Evolutionary conservation across 2,888 invertebrate species (phyloP), one percentile per base, ranked within the genome.

Genomic region (Microctonus aethiopoides): DNA sequence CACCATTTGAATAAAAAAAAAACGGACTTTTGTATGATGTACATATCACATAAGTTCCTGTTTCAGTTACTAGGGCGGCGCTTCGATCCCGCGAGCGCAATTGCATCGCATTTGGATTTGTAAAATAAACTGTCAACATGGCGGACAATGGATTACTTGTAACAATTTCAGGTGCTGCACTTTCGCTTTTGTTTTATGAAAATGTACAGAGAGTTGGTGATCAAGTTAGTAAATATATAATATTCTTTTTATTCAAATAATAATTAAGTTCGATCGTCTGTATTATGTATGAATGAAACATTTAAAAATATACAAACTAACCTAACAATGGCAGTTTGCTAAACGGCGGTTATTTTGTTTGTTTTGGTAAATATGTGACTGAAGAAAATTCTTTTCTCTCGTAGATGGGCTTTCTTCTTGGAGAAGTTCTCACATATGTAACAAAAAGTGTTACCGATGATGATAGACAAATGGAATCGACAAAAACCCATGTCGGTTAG

Each of bases 401-500:
- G 46, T 72, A 89, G 89, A 87, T 89, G 80, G 92, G 92, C 13
- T 92, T 92, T 82, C 87, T 92, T 34, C 87, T 92, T 54, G 92
- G 92, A 11, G 90, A 92, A 79, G 88, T 91, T 13, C 87, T 90
- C 54, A 89, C 90, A 56, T 90, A 89, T 85, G 89, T 91, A 77
- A 91, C 90, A 5, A 91, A 90, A 83, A 91, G 91, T 68, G 91
- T 92, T 81, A 92, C 92, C 4, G 92, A 93, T 82, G 89, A 90
- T 16, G 91, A 92, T 72, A 91, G 90, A 78, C 89, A 90, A 79
- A 89, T 90, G 77, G 88, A 91, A 61, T 88, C 90, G 36, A 86
- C 90, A 68, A 90, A 91, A 76, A 90, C 89, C 74, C 89, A 90
- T 77, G 91, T 92, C 68, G 88, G 87, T 87, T 76, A 83, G 83